phyloP scores from a whole-genome alignment of 1,140 invertebrate genomes.

The Drosophila melanica region DNA sequence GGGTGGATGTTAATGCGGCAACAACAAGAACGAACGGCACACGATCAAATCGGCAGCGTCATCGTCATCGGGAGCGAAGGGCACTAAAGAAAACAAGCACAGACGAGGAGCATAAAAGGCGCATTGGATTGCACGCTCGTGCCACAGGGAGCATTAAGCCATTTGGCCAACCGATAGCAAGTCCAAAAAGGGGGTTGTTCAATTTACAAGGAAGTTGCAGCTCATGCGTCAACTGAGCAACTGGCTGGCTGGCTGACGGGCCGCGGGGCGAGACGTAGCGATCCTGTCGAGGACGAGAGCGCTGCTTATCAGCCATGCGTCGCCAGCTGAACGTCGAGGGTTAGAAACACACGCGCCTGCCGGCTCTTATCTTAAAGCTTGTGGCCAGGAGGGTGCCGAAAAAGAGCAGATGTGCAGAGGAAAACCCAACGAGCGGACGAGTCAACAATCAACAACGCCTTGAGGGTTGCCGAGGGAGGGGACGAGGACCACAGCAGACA shows the following conservation, averaged over 20 bases:
- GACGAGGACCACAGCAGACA: background rate
- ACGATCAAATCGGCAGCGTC: conserved; percentile 52
- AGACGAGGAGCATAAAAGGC: conserved; percentile 16
- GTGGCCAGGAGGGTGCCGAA: conserved; percentile 46
- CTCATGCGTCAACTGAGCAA: conserved; percentile 40
- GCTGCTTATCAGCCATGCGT: conserved; percentile 68
- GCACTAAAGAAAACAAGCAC: background rate
- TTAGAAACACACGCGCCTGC: conserved; percentile 47
- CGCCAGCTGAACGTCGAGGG: conserved; percentile 57
- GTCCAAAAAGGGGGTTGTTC: conserved; percentile 34
- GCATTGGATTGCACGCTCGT: conserved; percentile 38
- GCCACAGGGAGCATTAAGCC: conserved; percentile 46
- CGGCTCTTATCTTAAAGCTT: conserved; percentile 76
- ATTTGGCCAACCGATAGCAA: background rate
- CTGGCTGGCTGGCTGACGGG: background rate
- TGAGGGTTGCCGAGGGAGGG: conserved; percentile 10
- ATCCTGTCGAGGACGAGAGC: conserved; percentile 47
- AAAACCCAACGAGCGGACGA: conserved; percentile 32
- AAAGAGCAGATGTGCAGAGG: conserved; percentile 70
- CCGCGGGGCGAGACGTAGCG: conserved; percentile 60
- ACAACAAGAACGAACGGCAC: conserved; percentile 34
- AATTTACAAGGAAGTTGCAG: conserved; percentile 47
- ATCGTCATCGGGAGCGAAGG: conserved; percentile 22
- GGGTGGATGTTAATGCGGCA: conserved; percentile 45
- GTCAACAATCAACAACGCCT: conserved; percentile 43